Conservation (phyloP, 2,888 invertebrate genomes). For the Blomia tropicalis region DNA sequence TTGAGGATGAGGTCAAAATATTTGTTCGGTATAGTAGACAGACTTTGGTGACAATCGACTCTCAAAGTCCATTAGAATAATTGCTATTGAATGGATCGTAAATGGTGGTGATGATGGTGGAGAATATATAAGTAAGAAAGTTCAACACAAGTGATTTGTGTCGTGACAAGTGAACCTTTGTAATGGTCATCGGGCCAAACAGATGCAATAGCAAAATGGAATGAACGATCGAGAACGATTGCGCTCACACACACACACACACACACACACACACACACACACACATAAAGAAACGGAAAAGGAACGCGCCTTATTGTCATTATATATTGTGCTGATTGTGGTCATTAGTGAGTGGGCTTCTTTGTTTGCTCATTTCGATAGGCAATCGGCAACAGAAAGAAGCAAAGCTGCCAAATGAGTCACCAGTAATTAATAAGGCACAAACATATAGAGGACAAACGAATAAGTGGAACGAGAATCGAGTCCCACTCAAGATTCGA, state of each 20-base stretch:
- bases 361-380: not conserved
- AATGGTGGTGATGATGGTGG: not conserved
- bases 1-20: too few relatives aligned
- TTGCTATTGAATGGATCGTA: constrained; percentile 12
- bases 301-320: not conserved
- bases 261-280: too few relatives aligned
- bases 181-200: not conserved
- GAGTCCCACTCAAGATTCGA: not conserved
- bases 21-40: too few relatives aligned
- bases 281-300: constrained; percentile 6
- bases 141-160: not conserved
- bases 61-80: constrained; percentile 9
- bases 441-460: too few relatives aligned
- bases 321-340: constrained; percentile 6
- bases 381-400: not conserved
- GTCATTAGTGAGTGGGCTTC: constrained; percentile 10
- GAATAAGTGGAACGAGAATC: not conserved
- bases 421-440: constrained; percentile 2
- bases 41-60: too few relatives aligned
- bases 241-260: too few relatives aligned
- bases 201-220: not conserved
- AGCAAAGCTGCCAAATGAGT: not conserved
- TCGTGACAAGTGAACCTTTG: constrained; percentile 14
- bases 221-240: too few relatives aligned
- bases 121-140: not conserved